Percentiles rank a stretch among this genome's conserved stretches.
These are phyloP conservation scores for Phlogophora meticulosa DNA, from an alignment of 2,888 invertebrate genomes.

Conservation along the genomic window DNA sequence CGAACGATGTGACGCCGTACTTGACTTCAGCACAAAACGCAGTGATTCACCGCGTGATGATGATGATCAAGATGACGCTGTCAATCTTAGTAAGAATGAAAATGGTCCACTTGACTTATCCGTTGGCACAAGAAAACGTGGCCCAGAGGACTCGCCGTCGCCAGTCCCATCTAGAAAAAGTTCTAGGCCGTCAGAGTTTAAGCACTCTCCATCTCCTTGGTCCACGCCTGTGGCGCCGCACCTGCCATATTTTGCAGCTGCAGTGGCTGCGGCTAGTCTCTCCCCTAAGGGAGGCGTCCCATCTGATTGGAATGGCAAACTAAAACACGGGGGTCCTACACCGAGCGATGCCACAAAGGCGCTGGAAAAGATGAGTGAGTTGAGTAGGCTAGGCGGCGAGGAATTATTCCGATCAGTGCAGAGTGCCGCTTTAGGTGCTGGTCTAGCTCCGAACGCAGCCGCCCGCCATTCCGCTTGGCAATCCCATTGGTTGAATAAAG, in stretches of 20 bases:
- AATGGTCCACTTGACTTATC: constrained; percentile 95
- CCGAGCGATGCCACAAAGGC: constrained; percentile 97
- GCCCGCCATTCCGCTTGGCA: constrained; percentile 98
- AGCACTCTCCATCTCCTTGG: constrained; percentile 94
- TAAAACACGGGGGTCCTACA: constrained; percentile 92
- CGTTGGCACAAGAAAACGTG: constrained; percentile 94
- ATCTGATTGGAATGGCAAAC: constrained; percentile 95
- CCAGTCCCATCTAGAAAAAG: constrained; percentile 93
- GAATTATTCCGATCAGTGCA: constrained; percentile 93
- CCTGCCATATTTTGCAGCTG: constrained; percentile 95
- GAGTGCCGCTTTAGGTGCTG: constrained; percentile 88
- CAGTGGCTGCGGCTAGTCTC: constrained; percentile 94
- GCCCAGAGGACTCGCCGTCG: constrained; percentile 92
- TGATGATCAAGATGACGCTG: constrained; percentile 92
- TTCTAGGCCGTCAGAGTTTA: constrained; percentile 93
- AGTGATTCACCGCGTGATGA: constrained; percentile 88
- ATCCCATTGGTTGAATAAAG: constrained; percentile 99
- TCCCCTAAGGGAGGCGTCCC: constrained; percentile 93
- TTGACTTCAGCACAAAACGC: constrained; percentile 96
- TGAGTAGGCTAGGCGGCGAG: constrained; percentile 96
- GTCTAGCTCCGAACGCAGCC: constrained; percentile 89
- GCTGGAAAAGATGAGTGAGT: constrained; percentile 97
- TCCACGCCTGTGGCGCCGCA: constrained; percentile 95
- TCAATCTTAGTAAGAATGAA: constrained; percentile 94
- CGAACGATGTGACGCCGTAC: constrained; percentile 92